phyloP scores from a whole-genome alignment of 2,888 invertebrate genomes.

The Capitulum mitella region DNA sequence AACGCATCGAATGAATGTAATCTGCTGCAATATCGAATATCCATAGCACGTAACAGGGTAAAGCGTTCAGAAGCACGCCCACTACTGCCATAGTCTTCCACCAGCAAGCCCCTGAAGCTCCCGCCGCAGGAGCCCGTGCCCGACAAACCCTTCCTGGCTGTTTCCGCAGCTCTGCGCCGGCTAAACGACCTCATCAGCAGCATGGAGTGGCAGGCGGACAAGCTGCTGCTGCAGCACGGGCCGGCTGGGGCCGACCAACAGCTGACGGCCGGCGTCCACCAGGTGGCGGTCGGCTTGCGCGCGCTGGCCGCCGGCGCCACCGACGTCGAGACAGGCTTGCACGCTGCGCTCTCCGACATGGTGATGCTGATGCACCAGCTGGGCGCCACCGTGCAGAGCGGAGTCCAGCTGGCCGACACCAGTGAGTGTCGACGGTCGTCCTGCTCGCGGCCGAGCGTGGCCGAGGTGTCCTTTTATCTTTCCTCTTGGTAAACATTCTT shows the following conservation, averaged over 20 bases:
- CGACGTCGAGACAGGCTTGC: background rate
- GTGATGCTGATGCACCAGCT: background rate
- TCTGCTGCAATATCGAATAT: no score
- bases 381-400: background rate
- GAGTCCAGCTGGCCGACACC: background rate
- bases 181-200: background rate
- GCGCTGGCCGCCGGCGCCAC: background rate
- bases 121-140: no score
- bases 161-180: background rate
- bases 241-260: background rate
- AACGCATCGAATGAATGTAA: no score
- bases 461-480: no score
- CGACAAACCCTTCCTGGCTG: background rate
- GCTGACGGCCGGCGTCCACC: background rate
- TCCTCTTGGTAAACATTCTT: no score
- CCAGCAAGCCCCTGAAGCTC: no score
- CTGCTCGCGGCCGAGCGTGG: no score
- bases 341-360: background rate
- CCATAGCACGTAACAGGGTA: no score
- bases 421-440: background rate
- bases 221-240: background rate
- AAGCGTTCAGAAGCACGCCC: no score
- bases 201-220: background rate
- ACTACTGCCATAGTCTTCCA: no score
- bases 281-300: background rate